phyloP scores from a whole-genome alignment of 2,888 invertebrate genomes.

The Cybosia mesomella region DNA sequence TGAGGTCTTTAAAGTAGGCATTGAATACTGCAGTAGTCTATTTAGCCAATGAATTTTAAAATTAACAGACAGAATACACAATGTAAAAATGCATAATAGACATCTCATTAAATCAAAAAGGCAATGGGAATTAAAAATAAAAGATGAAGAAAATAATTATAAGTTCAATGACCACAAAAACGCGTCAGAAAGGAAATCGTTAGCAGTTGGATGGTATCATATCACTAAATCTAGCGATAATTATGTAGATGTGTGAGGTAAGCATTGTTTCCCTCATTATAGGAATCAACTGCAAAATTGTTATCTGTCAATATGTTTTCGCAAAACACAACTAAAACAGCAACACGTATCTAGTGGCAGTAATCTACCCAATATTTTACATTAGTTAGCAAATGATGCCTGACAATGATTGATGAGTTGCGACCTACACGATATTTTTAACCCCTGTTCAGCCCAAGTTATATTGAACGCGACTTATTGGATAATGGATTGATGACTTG shows the following conservation, averaged over 20 bases:
- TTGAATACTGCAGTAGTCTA: not conserved
- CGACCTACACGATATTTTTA: slow-evolving; percentile 29
- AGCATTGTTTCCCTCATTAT: slow-evolving; percentile 3
- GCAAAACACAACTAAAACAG: slow-evolving; percentile 1
- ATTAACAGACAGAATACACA: not conserved
- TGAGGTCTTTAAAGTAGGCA: not conserved
- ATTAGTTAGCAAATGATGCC: slow-evolving; percentile 24
- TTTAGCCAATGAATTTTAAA: not conserved
- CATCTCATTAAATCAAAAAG: not conserved
- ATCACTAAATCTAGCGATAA: not conserved
- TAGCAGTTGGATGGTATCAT: not conserved
- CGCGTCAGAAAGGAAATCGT: slow-evolving; percentile 1
- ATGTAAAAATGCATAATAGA: not conserved
- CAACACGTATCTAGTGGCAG: not conserved
- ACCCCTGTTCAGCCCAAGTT: slow-evolving; percentile 13
- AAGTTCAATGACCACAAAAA: not conserved
- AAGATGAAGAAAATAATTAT: not conserved
- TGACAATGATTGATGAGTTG: slow-evolving; percentile 38
- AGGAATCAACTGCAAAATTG: not conserved
- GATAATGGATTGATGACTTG: not conserved
- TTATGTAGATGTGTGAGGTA: not conserved
- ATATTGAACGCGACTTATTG: slow-evolving; percentile 1
- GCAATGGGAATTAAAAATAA: not conserved
- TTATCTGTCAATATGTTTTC: not conserved
- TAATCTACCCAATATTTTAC: slow-evolving; percentile 19